Conservation (phyloP, 1,140 invertebrate genomes). For the Wasmannia auropunctata region DNA sequence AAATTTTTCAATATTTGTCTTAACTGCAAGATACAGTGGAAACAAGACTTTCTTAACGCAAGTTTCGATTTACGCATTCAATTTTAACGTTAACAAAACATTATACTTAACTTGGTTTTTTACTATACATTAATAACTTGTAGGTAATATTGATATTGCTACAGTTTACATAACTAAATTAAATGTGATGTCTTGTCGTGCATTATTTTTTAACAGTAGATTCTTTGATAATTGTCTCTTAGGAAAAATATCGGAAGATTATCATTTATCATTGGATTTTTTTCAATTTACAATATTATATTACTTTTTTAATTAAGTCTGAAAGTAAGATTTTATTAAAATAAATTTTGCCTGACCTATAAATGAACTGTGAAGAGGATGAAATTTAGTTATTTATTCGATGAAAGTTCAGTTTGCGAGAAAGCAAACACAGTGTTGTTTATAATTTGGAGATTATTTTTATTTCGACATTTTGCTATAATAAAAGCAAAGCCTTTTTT, state of each 20-base stretch:
- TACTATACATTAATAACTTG: neutral
- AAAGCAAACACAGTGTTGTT: neutral
- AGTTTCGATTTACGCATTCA: conserved; percentile 36
- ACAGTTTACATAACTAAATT: neutral
- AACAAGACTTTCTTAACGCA: conserved; percentile 46
- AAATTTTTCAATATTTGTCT: conserved; percentile 46
- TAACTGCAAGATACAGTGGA: conserved; percentile 50
- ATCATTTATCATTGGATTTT: neutral
- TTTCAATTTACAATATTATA: neutral
- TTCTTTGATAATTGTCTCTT: neutral
- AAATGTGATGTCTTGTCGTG: neutral
- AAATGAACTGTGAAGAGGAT: neutral
- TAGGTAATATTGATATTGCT: neutral
- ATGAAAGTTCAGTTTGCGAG: neutral
- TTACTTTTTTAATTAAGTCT: neutral
- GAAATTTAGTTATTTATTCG: neutral
- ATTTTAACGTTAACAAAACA: neutral
- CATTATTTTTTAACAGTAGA: neutral
- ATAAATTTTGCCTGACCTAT: neutral
- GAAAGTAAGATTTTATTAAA: conserved; percentile 10
- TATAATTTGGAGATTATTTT: neutral
- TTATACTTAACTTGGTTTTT: neutral
- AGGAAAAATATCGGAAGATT: neutral
- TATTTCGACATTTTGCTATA: neutral
- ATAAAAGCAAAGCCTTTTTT: neutral